phyloP scores from a whole-genome alignment of 2,797 vertebrate genomes.

The Betta splendens region DNA sequence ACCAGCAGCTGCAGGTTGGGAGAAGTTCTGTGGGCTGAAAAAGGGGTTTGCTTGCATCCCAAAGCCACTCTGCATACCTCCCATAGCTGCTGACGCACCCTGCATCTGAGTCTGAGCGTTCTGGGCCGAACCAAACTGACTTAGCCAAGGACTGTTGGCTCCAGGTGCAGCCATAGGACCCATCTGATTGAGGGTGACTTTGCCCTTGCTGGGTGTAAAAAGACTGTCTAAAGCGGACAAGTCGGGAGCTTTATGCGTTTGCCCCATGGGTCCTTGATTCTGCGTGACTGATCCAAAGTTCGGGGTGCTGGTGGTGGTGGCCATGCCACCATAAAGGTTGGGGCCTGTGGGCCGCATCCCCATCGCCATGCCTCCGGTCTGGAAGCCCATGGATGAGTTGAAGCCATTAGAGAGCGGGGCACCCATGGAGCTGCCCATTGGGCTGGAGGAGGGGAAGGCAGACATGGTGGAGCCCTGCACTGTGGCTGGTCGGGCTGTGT shows the following conservation, averaged over 20 bases:
- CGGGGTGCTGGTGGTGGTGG: slow-evolving; percentile 84
- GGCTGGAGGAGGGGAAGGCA: slow-evolving; percentile 81
- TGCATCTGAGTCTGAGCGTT: slow-evolving; percentile 80
- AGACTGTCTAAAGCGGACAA: slow-evolving; percentile 93
- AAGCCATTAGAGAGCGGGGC: slow-evolving; percentile 90
- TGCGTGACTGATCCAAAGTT: slow-evolving; percentile 85
- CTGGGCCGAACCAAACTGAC: slow-evolving; percentile 83
- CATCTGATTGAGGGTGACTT: slow-evolving; percentile 95
- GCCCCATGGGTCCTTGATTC: slow-evolving; percentile 70
- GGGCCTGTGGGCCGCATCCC: slow-evolving; percentile 82
- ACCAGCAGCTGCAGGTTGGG: slow-evolving; percentile 78
- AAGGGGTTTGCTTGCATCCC: slow-evolving; percentile 97
- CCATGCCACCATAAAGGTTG: slow-evolving; percentile 83
- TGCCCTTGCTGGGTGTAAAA: slow-evolving; percentile 91
- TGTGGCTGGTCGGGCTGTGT: slow-evolving; percentile 75
- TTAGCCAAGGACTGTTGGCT: slow-evolving; percentile 85
- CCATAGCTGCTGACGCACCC: slow-evolving; percentile 73
- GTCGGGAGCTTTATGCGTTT: slow-evolving; percentile 80
- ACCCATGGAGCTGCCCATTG: slow-evolving; percentile 76
- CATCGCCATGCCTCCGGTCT: slow-evolving; percentile 83
- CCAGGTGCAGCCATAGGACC: slow-evolving; percentile 78
- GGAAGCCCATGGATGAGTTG: slow-evolving; percentile 86
- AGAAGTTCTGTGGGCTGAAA: slow-evolving; percentile 95
- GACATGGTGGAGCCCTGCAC: slow-evolving; percentile 73
- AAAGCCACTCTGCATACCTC: slow-evolving; percentile 85